Conservation (phyloP, 2,888 invertebrate genomes). For the Crocallis elinguaria region DNA sequence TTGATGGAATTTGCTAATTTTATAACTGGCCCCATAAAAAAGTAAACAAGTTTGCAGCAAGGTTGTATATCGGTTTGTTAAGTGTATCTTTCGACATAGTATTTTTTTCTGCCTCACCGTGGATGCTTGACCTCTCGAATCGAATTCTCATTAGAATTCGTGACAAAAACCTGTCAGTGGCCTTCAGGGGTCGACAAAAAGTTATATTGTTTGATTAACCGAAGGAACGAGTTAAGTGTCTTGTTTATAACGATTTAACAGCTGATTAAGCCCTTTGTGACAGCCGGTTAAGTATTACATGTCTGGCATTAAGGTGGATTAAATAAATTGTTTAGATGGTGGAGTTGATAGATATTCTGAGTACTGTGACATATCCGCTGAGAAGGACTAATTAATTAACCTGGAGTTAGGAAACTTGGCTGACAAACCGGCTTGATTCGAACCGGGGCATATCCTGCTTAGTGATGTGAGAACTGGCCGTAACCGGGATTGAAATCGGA, state of each 20-base stretch:
- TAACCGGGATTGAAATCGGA: no score
- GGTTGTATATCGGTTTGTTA: slow-evolving; percentile 8
- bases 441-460: background rate
- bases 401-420: no score
- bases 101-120: slow-evolving; percentile 4
- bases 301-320: background rate
- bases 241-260: slow-evolving; percentile 8
- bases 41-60: slow-evolving; percentile 14
- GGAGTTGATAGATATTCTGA: no score
- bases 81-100: slow-evolving; percentile 11
- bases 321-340: background rate
- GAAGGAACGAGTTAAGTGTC: slow-evolving; percentile 2
- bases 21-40: slow-evolving; percentile 8
- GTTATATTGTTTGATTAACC: slow-evolving; percentile 24
- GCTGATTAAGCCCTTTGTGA: slow-evolving; percentile 12
- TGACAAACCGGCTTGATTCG: background rate
- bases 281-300: no score
- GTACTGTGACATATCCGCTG: no score
- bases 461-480: no score
- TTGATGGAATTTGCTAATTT: slow-evolving; percentile 15
- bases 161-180: slow-evolving; percentile 12
- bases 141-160: slow-evolving; percentile 23
- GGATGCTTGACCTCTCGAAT: slow-evolving; percentile 22
- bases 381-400: no score
- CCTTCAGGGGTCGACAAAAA: slow-evolving; percentile 19